Evolutionary conservation across 2,888 invertebrate genomes (phyloP).

Genomic region (Hemistola chrysoprasaria): DNA sequence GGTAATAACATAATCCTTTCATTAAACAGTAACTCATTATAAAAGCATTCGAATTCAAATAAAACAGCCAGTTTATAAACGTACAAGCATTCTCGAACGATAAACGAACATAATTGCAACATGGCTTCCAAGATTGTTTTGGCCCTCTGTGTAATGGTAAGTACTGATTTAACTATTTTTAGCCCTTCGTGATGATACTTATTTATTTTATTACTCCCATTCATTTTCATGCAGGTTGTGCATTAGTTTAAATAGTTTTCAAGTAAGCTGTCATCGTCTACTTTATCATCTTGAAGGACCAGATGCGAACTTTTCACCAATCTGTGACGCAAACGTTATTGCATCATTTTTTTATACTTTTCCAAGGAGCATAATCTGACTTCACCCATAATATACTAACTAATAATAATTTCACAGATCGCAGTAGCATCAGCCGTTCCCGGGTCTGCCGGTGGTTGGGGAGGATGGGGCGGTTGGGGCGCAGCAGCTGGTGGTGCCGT

Average conservation of each 20-base stretch:
- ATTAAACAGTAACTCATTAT: slow-evolving; percentile 51
- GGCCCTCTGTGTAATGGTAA: slow-evolving; percentile 60
- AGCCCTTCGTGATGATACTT: too few relatives aligned
- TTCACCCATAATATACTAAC: too few relatives aligned
- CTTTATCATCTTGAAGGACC: too few relatives aligned
- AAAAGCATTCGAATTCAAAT: slow-evolving; percentile 43
- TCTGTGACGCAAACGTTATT: too few relatives aligned
- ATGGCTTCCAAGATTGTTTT: slow-evolving; percentile 65
- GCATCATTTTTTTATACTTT: too few relatives aligned
- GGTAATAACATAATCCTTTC: slow-evolving; percentile 45
- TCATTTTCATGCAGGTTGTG: background rate
- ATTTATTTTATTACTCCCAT: too few relatives aligned
- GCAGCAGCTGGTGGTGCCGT: slow-evolving; percentile 28
- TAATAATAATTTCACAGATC: slow-evolving; percentile 40
- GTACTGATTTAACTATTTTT: slow-evolving; percentile 30
- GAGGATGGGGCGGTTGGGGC: slow-evolving; percentile 29
- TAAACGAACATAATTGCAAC: slow-evolving; percentile 39
- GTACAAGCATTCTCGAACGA: slow-evolving; percentile 37
- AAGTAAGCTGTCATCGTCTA: too few relatives aligned
- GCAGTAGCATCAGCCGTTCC: slow-evolving; percentile 55
- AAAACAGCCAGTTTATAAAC: slow-evolving; percentile 34
- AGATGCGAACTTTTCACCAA: too few relatives aligned
- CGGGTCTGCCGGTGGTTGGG: slow-evolving; percentile 27
- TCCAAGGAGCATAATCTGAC: too few relatives aligned
- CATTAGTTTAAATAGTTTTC: too few relatives aligned